Evolutionary conservation across 2,113 vertebrate genomes (phyloP).

Genomic region (Hucho hucho): DNA sequence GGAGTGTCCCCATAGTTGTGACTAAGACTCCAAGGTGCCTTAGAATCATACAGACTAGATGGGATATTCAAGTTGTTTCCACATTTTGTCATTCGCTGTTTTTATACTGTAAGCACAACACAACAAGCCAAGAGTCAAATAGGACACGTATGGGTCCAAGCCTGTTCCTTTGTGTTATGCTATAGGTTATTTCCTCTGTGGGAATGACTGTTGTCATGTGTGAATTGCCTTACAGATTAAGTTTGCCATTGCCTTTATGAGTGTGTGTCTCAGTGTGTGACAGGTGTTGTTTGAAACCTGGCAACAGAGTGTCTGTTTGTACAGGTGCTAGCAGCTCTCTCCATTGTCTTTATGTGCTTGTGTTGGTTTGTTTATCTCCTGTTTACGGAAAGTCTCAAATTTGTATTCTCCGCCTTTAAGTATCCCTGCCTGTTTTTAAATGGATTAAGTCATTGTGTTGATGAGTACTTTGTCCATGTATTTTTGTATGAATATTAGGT

Average conservation of each 20-base stretch:
- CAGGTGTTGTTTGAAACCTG: conserved; percentile 37
- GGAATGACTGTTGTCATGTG: conserved; percentile 13
- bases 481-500: conserved; percentile 20
- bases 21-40: too few relatives aligned
- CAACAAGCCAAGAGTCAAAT: not conserved
- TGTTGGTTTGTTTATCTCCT: conserved; percentile 26
- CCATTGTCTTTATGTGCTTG: conserved; percentile 49
- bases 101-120: not conserved
- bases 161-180: too few relatives aligned
- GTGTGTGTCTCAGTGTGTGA: conserved; percentile 46
- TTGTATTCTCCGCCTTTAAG: conserved; percentile 27
- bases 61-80: not conserved
- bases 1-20: not conserved
- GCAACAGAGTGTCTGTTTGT: conserved; percentile 45
- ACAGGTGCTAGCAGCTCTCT: conserved; percentile 51
- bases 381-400: conserved; percentile 12
- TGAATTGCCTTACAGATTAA: conserved; percentile 40
- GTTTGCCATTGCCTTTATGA: conserved; percentile 44
- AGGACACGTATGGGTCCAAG: too few relatives aligned
- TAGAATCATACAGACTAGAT: not conserved
- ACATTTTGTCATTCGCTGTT: too few relatives aligned
- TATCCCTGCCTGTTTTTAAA: conserved; percentile 35
- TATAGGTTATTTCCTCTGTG: not conserved
- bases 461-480: conserved; percentile 3
- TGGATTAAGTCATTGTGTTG: conserved; percentile 31